These are phyloP conservation scores for Sebastes cheni DNA, from an alignment of 2,797 vertebrate species.

Conservation along the genomic window DNA sequence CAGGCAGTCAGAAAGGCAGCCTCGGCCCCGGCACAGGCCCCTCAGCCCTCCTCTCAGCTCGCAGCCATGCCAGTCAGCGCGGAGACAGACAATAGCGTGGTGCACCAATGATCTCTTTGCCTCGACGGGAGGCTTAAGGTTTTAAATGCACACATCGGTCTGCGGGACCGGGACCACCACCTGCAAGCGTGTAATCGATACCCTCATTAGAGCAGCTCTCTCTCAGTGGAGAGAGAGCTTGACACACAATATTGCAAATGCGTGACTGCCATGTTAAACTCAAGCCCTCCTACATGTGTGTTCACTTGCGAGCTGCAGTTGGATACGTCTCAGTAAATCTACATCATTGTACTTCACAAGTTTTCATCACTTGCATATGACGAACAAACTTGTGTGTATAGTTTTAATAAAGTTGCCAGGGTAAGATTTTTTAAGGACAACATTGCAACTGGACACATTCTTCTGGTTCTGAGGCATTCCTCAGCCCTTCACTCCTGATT, in stretches of 20 bases:
- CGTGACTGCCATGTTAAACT: slow-evolving; percentile 30
- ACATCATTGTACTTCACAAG: background rate
- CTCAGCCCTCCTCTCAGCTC: slow-evolving; percentile 66
- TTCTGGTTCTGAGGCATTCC: slow-evolving; percentile 64
- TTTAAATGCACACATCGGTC: slow-evolving; percentile 71
- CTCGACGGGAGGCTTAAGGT: slow-evolving; percentile 63
- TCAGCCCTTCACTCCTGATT: slow-evolving; percentile 59
- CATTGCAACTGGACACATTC: slow-evolving; percentile 46
- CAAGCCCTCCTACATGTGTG: slow-evolving; percentile 33
- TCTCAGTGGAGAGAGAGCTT: slow-evolving; percentile 58
- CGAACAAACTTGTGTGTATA: background rate
- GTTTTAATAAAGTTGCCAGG: background rate
- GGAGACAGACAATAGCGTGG: slow-evolving; percentile 66
- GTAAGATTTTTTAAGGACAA: slow-evolving; percentile 12
- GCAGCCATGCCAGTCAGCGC: slow-evolving; percentile 66
- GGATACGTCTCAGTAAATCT: slow-evolving; percentile 41
- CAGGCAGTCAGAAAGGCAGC: slow-evolving; percentile 69
- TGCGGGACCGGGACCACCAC: slow-evolving; percentile 61
- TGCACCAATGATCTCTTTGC: slow-evolving; percentile 59
- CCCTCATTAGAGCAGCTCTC: slow-evolving; percentile 76
- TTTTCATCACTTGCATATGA: slow-evolving; percentile 7
- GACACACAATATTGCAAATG: slow-evolving; percentile 60
- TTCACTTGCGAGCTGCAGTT: slow-evolving; percentile 38
- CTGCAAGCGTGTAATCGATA: slow-evolving; percentile 73
- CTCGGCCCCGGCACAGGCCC: slow-evolving; percentile 51